Conservation (phyloP, 2,888 invertebrate species). For the Acleris emargana region DNA sequence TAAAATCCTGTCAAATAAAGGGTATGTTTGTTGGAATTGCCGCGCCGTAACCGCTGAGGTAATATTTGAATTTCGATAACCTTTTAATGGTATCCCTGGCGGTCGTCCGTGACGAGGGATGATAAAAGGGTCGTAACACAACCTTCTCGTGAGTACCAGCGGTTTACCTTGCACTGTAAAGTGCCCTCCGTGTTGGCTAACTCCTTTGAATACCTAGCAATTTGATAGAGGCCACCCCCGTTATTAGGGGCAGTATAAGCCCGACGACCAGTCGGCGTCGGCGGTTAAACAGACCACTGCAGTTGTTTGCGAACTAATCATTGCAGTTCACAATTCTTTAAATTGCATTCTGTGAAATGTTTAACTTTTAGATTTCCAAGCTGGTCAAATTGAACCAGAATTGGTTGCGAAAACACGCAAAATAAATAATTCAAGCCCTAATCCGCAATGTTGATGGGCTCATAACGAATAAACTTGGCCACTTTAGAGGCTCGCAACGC, state of each 20-base stretch:
- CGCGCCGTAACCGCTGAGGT: conserved; percentile 50
- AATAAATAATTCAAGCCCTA: conserved; percentile 2
- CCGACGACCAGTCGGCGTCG: conserved; percentile 62
- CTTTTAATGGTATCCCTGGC: conserved; percentile 54
- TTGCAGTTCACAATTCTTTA: conserved; percentile 21
- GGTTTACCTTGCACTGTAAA: conserved; percentile 68
- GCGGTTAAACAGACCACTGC: conserved; percentile 57
- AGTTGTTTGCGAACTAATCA: conserved; percentile 38
- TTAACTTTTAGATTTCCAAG: too few relatives aligned
- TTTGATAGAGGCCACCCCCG: conserved; percentile 67
- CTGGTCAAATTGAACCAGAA: too few relatives aligned
- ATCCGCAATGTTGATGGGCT: conserved; percentile 13
- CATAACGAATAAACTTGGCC: conserved; percentile 14
- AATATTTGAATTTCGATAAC: conserved; percentile 52
- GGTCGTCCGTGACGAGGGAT: conserved; percentile 60
- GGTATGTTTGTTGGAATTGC: conserved; percentile 43
- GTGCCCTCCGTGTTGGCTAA: conserved; percentile 58
- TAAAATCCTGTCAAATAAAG: conserved; percentile 38
- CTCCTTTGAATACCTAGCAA: conserved; percentile 65
- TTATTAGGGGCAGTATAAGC: conserved; percentile 72
- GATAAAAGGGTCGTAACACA: conserved; percentile 61
- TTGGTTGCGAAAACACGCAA: background rate
- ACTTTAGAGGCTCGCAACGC: conserved; percentile 42
- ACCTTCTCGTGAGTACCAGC: conserved; percentile 67
- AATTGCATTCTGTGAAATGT: conserved; percentile 2